Evolutionary conservation across 2,113 vertebrate species (phyloP), one percentile per base, ranked within the genome.

Genomic region (Elephas maximus): DNA sequence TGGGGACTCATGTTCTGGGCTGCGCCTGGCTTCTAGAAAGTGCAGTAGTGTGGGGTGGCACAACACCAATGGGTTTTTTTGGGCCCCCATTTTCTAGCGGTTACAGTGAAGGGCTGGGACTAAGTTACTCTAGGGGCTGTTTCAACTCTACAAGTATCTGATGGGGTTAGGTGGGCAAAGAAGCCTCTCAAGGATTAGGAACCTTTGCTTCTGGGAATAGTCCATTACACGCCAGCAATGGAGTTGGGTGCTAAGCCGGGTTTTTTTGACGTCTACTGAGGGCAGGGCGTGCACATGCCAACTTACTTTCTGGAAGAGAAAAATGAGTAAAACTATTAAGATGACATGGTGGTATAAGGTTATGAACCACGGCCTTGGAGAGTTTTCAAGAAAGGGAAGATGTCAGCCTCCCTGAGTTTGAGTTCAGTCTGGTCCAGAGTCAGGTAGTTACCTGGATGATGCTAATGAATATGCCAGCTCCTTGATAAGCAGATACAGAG

Each of bases 31-130:
- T 62, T 2, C 80, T 67, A 8, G 8, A 12, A 51, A 74, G 57
- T 24, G 8, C 12, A 4, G 2, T 14, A 2, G 24, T 6, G 10
- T 21, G 0, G 2, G 45, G 26, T 57, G 2, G 0, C 15, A 82
- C 11, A 2, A 82, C 11, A 2, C 85, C 20, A 5, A 37, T 91
- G 6, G 79, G 88, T 23, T 74, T 90, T 26, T 67, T 24, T 63
- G 21, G 44, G 1, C 26, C 94, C 81, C 45, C 1, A 0, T 85
- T 74, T 90, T 88, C 8, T 33, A 41, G 77, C 92, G 87, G 90
- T 23, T 74, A 23, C 30, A 80, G 26, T 20, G 76, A 65, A 2
- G 30, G 45, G 11, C 53, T 94, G 10, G 8, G 33, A 57, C 48
- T 88, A 67, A 21, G 2, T 83, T 30, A 41, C 60, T 90, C 28